Percentiles rank a stretch among this genome's conserved stretches.
These are phyloP conservation scores for Cochlearius cochlearius DNA, from an alignment of 2,113 vertebrate species.

Conservation along the genomic window DNA sequence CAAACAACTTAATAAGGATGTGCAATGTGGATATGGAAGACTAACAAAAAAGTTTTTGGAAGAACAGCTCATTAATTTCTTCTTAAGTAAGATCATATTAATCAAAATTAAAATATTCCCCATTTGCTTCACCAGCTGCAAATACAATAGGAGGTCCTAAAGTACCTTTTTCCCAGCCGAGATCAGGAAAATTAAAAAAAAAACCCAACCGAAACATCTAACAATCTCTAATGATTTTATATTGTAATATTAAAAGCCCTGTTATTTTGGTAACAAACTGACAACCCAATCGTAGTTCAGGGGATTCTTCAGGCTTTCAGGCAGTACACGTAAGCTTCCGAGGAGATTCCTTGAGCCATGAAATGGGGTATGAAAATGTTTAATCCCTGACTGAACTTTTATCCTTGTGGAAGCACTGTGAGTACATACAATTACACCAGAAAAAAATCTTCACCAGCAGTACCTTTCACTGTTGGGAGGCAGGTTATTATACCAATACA, in stretches of 20 bases:
- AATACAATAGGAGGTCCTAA: background rate
- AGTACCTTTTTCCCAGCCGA: background rate
- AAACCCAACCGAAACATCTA: background rate
- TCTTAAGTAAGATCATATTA: background rate
- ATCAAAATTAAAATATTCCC: constrained; percentile 10
- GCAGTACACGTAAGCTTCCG: background rate
- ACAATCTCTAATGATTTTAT: background rate
- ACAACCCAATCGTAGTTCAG: background rate
- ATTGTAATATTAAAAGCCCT: background rate
- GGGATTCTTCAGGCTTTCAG: background rate
- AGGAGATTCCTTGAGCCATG: constrained; percentile 30
- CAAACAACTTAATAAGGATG: background rate
- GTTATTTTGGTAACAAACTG: background rate
- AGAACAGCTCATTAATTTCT: background rate
- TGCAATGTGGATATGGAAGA: background rate
- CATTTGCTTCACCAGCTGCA: background rate
- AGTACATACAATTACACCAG: constrained; percentile 16
- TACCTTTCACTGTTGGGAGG: background rate
- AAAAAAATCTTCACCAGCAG: background rate
- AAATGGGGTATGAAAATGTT: constrained; percentile 39
- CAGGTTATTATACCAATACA: background rate
- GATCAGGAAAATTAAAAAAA: background rate
- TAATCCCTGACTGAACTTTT: constrained; percentile 37
- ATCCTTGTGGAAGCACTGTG: constrained; percentile 5
- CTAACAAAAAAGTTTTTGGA: background rate